Base-by-base conservation (phyloP, 2,888 invertebrate genomes). In the Rhamphomyia laevipes region DNA sequence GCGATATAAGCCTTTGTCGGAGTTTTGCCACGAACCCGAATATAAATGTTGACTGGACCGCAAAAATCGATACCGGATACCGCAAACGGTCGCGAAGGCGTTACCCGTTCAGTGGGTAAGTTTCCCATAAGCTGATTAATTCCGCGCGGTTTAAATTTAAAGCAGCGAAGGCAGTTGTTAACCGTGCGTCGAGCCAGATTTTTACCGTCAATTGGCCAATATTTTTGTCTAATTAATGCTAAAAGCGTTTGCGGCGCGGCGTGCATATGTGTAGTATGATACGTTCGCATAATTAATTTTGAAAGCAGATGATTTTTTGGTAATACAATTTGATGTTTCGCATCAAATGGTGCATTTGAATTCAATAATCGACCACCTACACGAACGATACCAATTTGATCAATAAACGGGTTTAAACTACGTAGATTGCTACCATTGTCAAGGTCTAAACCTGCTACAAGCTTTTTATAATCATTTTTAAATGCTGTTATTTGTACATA, bases 71-170 rank as follows among this genome's bases (percentile, higher is more conserved):
- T 16, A 13, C 45, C 45, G 11, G 33, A 10, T 16, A 11, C 16
- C 6, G 15, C 9, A 18, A 45, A 45, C 13, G 17, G 18, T 18
- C 45, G 17, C 10, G 33, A 15, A 7, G 35, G 33, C 15, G n/a
- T 11, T 12, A 45, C 45, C 13, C 58, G 48, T 27, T 31, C 35
- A n/a, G 17, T n/a, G 2, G 60, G 60, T 15, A 60, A 45, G 48
- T 57, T 45, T 16, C 55, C 57, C 59, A 62, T 60, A 3, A 53
- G 13, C n/a, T 55, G 56, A 3, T 45, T 30, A 13, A 41, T 12
- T 13, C 45, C 11, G 16, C 27, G 37, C 37, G 43, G 48, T 12
- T 40, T 45, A 4, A 35, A 30, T 43, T 45, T 41, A 17, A 38
- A 42, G 27, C 53, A 55, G n/a, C 21, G 37, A 2, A 53, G 15